Conservation (phyloP, 2,888 invertebrate species). For the Heteromyza rotundicornis region DNA sequence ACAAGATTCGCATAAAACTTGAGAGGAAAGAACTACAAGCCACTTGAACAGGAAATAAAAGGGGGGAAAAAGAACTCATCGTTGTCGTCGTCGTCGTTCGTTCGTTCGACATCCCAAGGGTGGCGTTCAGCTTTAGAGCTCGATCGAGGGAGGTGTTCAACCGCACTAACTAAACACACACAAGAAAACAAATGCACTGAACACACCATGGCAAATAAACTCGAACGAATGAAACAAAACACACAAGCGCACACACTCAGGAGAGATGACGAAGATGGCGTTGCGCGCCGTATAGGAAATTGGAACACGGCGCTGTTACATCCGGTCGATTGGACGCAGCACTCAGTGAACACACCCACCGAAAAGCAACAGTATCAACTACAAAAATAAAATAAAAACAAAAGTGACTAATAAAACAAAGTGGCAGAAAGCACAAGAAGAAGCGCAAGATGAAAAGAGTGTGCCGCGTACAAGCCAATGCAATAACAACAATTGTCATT, state of each 20-base stretch:
- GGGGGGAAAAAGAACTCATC: neutral
- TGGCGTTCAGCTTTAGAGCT: too few species aligned
- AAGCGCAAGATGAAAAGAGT: conserved; percentile 17
- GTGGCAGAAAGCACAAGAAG: neutral
- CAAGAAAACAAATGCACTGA: neutral
- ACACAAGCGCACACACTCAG: too few species aligned
- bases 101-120: too few species aligned
- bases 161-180: neutral
- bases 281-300: conserved; percentile 23
- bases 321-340: conserved; percentile 20
- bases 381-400: conserved; percentile 3
- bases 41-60: neutral
- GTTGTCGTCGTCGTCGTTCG: too few species aligned
- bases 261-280: conserved; percentile 13
- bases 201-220: conserved; percentile 3
- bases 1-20: neutral
- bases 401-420: conserved; percentile 7
- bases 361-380: conserved; percentile 9
- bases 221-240: conserved; percentile 8
- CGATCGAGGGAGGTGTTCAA: neutral
- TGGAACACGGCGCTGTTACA: conserved; percentile 27
- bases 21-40: too few species aligned
- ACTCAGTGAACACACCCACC: conserved; percentile 6
- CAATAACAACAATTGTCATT: conserved; percentile 31
- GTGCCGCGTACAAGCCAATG: conserved; percentile 28